Evolutionary conservation across 1,140 invertebrate genomes (phyloP).

Genomic region (Zophobas morio): DNA sequence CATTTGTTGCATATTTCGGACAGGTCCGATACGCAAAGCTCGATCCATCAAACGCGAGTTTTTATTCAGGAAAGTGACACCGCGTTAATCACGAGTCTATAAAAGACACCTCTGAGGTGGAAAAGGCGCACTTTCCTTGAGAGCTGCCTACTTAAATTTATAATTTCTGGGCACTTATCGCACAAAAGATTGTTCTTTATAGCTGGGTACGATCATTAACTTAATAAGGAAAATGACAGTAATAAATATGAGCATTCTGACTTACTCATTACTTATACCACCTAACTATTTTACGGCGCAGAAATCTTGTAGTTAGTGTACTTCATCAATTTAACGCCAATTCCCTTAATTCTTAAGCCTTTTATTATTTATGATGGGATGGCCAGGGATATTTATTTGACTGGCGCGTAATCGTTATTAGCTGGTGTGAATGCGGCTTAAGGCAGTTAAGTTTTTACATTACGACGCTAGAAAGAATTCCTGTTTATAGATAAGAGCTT

Average conservation of each 20-base stretch:
- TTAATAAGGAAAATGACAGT: constrained; percentile 42
- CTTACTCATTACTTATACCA: constrained; percentile 33
- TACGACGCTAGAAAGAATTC: too few relatives aligned
- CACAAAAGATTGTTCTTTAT: constrained; percentile 12
- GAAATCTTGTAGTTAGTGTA: constrained; percentile 21
- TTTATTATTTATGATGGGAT: constrained; percentile 13
- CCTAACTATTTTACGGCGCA: constrained; percentile 10
- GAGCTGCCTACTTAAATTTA: constrained; percentile 37
- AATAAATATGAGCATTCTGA: constrained; percentile 40
- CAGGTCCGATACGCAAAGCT: constrained; percentile 1
- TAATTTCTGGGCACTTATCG: constrained; percentile 14
- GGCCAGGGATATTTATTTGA: constrained; percentile 10
- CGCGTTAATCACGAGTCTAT: background rate
- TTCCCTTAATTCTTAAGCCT: constrained; percentile 37
- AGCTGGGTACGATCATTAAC: constrained; percentile 22
- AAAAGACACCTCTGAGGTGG: constrained; percentile 30
- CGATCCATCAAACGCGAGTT: constrained; percentile 3
- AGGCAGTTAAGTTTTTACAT: background rate
- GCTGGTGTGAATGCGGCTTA: constrained; percentile 17
- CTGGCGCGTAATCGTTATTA: constrained; percentile 25
- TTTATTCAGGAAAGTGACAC: constrained; percentile 14
- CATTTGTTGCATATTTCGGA: constrained; percentile 12
- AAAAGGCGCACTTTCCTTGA: constrained; percentile 3
- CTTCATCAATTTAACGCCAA: constrained; percentile 42
- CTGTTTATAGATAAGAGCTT: too few relatives aligned